A percentile compares a stretch with the other conserved stretches of the same genome.
These are phyloP conservation scores for Sorex araneus DNA, from an alignment of 2,113 vertebrate species.

Conservation along the genomic window DNA sequence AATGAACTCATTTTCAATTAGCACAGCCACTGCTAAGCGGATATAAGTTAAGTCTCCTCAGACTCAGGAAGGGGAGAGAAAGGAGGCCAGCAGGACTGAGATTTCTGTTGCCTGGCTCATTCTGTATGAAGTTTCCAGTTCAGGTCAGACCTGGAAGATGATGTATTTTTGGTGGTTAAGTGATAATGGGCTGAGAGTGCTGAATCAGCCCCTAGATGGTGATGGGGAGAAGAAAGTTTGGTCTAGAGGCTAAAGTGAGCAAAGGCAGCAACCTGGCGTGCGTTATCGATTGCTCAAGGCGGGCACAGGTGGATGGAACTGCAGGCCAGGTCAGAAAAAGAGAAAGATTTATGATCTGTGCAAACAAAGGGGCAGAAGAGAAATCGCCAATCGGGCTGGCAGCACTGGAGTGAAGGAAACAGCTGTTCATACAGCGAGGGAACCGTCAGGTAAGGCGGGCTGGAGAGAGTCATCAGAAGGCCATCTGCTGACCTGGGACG, in stretches of 20 bases:
- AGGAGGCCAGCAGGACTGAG: constrained; percentile 59
- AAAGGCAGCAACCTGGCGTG: constrained; percentile 84
- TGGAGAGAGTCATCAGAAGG: constrained; percentile 97
- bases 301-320: constrained; percentile 97
- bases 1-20: constrained; percentile 83
- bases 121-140: constrained; percentile 68
- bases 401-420: constrained; percentile 96
- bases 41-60: constrained; percentile 75
- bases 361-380: constrained; percentile 96
- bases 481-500: constrained; percentile 98
- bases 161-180: constrained; percentile 71
- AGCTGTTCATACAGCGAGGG: constrained; percentile 97
- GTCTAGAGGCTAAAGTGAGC: constrained; percentile 84
- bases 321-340: constrained; percentile 93
- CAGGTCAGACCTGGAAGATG: constrained; percentile 73
- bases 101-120: constrained; percentile 49
- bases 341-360: constrained; percentile 97
- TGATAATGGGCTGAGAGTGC: constrained; percentile 70
- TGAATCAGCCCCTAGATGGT: constrained; percentile 73
- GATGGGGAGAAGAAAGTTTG: constrained; percentile 78
- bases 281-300: constrained; percentile 93
- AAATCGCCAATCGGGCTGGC: constrained; percentile 93
- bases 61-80: constrained; percentile 60
- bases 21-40: constrained; percentile 61
- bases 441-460: constrained; percentile 96